phyloP scores from a whole-genome alignment of 2,888 invertebrate genomes.

The Acholoe squamosa region DNA sequence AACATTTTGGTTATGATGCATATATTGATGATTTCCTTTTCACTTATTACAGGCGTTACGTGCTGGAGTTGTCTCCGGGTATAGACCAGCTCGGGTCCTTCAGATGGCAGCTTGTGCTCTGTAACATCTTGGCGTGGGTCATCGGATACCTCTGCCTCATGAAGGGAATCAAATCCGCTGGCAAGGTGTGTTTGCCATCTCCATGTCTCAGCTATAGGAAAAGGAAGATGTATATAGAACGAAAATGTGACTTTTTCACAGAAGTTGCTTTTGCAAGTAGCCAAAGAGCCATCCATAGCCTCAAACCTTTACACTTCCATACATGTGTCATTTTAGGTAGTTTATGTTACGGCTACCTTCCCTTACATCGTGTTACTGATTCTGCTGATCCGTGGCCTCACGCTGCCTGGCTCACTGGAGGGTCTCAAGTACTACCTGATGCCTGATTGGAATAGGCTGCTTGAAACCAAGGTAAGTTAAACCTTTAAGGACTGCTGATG shows the following conservation, averaged over 20 bases:
- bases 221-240: no score
- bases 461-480: not conserved
- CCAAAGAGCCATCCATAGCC: no score
- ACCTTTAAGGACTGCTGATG: no score
- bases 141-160: conserved; percentile 5
- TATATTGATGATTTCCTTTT: no score
- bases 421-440: conserved; percentile 17
- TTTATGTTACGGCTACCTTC: not conserved
- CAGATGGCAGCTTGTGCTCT: conserved; percentile 19
- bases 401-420: not conserved
- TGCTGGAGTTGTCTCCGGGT: not conserved
- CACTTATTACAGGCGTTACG: not conserved
- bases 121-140: conserved; percentile 17
- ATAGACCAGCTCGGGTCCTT: conserved; percentile 3
- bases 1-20: no score
- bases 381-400: conserved; percentile 36
- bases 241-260: no score
- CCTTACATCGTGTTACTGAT: conserved; percentile 6
- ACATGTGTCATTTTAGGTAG: no score
- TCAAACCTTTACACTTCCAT: no score
- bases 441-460: not conserved
- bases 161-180: conserved; percentile 33
- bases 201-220: no score
- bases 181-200: not conserved
- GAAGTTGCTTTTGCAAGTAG: no score